phyloP scores from a whole-genome alignment of 1,140 invertebrate species.

The Drosophila kurseongensis region DNA sequence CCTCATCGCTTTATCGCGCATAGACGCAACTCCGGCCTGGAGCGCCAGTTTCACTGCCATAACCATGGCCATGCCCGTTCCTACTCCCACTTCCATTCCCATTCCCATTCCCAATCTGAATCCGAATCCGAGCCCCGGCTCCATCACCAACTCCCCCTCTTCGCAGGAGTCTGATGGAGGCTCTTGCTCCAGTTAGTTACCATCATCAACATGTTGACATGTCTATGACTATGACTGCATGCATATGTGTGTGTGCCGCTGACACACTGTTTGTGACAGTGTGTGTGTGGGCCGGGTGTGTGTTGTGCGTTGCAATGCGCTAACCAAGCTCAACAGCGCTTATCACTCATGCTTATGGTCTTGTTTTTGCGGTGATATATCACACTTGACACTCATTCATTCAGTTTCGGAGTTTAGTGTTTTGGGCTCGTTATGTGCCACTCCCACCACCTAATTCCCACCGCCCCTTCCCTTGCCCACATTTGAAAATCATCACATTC shows the following conservation, averaged over 20 bases:
- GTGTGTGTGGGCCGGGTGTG: constrained; percentile 12
- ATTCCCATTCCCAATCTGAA: neutral
- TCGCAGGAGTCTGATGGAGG: constrained; percentile 45
- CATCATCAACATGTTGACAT: constrained; percentile 83
- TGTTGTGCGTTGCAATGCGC: constrained; percentile 50
- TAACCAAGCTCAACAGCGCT: constrained; percentile 81
- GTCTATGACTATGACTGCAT: constrained; percentile 81
- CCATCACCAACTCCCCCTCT: constrained; percentile 16
- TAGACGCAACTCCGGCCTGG: constrained; percentile 31
- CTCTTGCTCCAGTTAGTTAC: constrained; percentile 76
- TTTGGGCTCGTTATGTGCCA: constrained; percentile 62
- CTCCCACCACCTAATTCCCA: constrained; percentile 11
- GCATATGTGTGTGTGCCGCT: constrained; percentile 37
- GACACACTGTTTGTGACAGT: constrained; percentile 29
- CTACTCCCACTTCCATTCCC: neutral
- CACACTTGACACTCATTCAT: constrained; percentile 84
- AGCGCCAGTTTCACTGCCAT: constrained; percentile 28
- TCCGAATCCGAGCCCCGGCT: neutral
- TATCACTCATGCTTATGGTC: constrained; percentile 83
- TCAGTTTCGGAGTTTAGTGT: constrained; percentile 80
- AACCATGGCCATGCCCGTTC: constrained; percentile 7
- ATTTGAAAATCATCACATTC: constrained; percentile 80
- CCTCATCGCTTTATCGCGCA: constrained; percentile 50
- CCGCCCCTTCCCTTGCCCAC: constrained; percentile 17
- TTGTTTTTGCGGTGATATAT: constrained; percentile 84